phyloP scores from a whole-genome alignment of 2,113 vertebrate genomes.

The Ptychochromis oligacanthus region DNA sequence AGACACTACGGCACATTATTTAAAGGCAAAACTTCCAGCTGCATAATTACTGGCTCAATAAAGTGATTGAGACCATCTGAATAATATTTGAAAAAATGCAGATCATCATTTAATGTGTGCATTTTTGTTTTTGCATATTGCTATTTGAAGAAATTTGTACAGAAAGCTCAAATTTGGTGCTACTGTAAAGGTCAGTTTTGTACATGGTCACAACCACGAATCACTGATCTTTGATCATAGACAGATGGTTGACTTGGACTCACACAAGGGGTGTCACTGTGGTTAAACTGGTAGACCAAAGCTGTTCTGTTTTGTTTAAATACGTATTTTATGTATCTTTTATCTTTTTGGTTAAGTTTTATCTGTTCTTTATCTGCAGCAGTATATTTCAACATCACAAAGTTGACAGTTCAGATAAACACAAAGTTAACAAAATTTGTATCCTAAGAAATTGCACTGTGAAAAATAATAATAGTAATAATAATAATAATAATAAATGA shows the following conservation, averaged over 20 bases:
- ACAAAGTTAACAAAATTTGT: slow-evolving; percentile 13
- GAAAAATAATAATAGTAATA: no score
- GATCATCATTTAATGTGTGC: slow-evolving; percentile 5
- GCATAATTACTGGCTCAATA: slow-evolving; percentile 44
- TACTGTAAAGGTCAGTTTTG: slow-evolving; percentile 7
- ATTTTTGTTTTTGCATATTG: slow-evolving; percentile 24
- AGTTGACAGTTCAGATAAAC: neutral
- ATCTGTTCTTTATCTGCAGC: neutral
- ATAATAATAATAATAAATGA: no score
- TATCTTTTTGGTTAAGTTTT: neutral
- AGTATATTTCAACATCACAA: neutral
- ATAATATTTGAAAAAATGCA: slow-evolving; percentile 52
- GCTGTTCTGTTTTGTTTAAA: neutral
- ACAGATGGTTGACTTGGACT: neutral
- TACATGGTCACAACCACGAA: neutral
- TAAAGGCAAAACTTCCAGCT: slow-evolving; percentile 31
- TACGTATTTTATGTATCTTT: no score
- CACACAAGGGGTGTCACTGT: no score
- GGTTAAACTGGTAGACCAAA: neutral
- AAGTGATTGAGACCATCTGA: slow-evolving; percentile 27
- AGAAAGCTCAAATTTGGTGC: neutral
- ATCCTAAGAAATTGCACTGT: neutral
- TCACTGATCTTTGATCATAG: neutral
- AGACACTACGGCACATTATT: slow-evolving; percentile 57
- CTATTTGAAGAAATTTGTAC: slow-evolving; percentile 21